A percentile compares a stretch with the other conserved stretches of the same genome.
phyloP scores from a whole-genome alignment of 2,888 invertebrate species.

The Enoplolaimus lenunculus region DNA sequence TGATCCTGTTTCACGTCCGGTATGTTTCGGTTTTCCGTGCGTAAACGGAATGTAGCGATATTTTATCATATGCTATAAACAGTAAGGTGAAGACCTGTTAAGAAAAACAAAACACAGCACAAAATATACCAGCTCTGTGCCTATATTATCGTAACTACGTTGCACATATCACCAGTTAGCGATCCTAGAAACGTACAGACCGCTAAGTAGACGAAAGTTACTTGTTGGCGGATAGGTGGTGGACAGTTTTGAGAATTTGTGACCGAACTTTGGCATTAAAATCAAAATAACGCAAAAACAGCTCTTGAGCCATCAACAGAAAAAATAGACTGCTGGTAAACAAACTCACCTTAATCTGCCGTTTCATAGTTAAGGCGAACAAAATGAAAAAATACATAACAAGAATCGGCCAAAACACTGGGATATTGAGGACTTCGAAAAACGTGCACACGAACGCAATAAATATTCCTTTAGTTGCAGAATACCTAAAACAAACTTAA shows the following conservation, averaged over 20 bases:
- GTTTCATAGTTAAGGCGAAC: slow-evolving; percentile 97
- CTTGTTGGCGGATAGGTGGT: no score
- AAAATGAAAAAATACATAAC: slow-evolving; percentile 98
- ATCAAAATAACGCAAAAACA: background rate
- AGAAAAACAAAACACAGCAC: no score
- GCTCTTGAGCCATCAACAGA: background rate
- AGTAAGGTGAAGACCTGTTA: slow-evolving; percentile 19
- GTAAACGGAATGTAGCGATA: slow-evolving; percentile 97
- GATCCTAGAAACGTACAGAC: no score
- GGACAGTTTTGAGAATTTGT: no score
- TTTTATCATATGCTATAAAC: slow-evolving; percentile 91
- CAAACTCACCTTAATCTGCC: slow-evolving; percentile 80
- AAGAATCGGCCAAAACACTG: slow-evolving; percentile 99
- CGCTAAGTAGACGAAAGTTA: no score
- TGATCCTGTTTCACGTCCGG: no score
- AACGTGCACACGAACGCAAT: slow-evolving; percentile 81
- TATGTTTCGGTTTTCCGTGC: slow-evolving; percentile 89
- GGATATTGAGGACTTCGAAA: slow-evolving; percentile 94
- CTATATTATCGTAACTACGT: no score
- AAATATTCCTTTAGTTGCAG: slow-evolving; percentile 79
- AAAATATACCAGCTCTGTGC: no score
- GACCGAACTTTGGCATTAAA: background rate
- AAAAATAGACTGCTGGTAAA: background rate
- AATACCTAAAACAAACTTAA: slow-evolving; percentile 52
- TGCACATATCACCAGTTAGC: no score